Base-by-base conservation (phyloP, 2,113 vertebrate genomes). In the Ptyas mucosa region DNA sequence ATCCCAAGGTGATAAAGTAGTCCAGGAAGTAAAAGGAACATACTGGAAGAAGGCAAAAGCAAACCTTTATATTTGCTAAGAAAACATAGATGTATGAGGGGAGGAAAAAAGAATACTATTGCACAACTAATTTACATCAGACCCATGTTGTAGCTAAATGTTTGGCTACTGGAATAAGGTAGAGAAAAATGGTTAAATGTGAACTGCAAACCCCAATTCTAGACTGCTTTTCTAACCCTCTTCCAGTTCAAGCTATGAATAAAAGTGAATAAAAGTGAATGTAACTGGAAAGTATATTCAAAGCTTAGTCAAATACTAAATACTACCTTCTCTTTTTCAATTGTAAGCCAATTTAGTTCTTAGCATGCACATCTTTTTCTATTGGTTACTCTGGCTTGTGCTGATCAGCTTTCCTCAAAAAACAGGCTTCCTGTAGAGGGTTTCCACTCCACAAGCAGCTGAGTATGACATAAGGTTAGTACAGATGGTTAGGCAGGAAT, bases 401-500 rank as follows among this genome's bases (percentile, higher is more conserved):
- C n/a, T 69, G 43, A 39, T 58, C 11, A 24, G 39, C 43, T 18
- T 58, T 51, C 23, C 54, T 49, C 54, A 85, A 58, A 58, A 52
- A 61, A 39, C 46, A 61, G 43, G 54, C 53, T 93, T 93, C 86
- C 46, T 55, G 39, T 51, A n/a, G 52, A 26, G 57, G 75, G 69
- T 51, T 93, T 46, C 88, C 49, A 46, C 69, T 89, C 24, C 23
- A 53, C 64, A 85, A 89, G 69, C 69, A 85, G 26, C 87, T 58
- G 39, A 92, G 34, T 43, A 89, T 21, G 29, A 89, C 88, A 58
- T 88, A 93, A 93, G 92, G 92, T n/a, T 75, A 49, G 18, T 81
- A 57, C 87, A 85, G 39, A 92, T 89, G 87, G 86, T 53, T 34
- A 23, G 39, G 87, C 3, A 51, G 57, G 64, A 85, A 89, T 26